Conservation (phyloP, 2,113 vertebrate species). For the Amblyornis subalaris region DNA sequence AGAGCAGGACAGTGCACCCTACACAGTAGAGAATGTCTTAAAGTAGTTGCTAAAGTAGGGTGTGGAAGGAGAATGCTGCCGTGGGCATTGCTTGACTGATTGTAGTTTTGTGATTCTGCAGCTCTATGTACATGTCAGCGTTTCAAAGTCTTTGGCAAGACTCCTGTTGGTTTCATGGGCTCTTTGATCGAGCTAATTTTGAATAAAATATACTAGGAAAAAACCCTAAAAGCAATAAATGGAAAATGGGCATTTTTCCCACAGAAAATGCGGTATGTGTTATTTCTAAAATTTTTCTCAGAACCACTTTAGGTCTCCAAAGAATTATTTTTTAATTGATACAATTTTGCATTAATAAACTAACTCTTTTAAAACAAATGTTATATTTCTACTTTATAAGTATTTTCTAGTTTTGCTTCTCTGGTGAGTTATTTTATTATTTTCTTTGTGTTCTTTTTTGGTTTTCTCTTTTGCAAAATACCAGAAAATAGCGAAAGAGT, state of each 20-base stretch:
- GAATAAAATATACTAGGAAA: background rate
- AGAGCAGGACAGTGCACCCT: background rate
- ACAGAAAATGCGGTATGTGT: background rate
- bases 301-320: background rate
- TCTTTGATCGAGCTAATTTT: conserved; percentile 1
- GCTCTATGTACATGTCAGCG: background rate
- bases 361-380: background rate
- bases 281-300: background rate
- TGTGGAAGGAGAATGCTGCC: background rate
- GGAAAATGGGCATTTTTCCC: conserved; percentile 1
- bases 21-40: background rate
- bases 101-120: background rate
- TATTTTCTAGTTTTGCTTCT: background rate
- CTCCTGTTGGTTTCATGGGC: background rate
- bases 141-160: background rate
- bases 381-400: background rate
- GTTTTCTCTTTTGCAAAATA: background rate
- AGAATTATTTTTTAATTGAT: background rate
- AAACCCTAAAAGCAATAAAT: background rate
- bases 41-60: background rate
- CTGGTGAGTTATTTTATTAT: background rate
- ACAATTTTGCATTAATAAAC: background rate
- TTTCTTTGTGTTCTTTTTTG: background rate
- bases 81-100: background rate
- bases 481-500: background rate